Percentiles rank a stretch among this genome's conserved stretches.
phyloP scores from a whole-genome alignment of 2,113 vertebrate species.

The Sclerurus mexicanus region DNA sequence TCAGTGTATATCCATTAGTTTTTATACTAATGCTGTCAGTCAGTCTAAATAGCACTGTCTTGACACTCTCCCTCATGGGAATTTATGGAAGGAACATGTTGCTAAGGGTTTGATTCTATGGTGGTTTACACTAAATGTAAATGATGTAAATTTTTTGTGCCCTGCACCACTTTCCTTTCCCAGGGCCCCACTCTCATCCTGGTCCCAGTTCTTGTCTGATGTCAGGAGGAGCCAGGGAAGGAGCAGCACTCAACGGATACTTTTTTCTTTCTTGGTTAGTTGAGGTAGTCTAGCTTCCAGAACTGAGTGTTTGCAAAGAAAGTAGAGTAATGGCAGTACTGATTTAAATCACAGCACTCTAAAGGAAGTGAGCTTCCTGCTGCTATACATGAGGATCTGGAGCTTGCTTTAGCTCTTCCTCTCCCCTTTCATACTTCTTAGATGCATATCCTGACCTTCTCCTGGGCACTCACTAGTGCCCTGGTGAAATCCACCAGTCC shows the following conservation, averaged over 20 bases:
- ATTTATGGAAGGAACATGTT: neutral
- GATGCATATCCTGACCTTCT: neutral
- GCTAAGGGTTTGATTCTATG: neutral
- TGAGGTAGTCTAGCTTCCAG: neutral
- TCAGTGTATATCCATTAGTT: neutral
- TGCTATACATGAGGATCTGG: neutral
- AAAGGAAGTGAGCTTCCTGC: neutral
- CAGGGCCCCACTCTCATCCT: fast-evolving
- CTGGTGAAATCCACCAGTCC: neutral
- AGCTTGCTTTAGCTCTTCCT: neutral
- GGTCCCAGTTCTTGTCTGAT: neutral
- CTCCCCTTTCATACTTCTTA: neutral
- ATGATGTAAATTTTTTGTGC: neutral
- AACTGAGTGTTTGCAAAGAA: neutral
- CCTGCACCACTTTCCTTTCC: neutral
- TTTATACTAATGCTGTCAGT: neutral
- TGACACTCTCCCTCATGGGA: neutral
- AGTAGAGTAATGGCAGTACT: neutral
- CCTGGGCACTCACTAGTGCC: neutral
- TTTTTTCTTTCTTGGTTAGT: neutral
- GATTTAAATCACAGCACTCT: neutral
- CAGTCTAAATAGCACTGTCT: neutral
- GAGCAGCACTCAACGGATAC: neutral
- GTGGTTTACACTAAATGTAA: neutral
- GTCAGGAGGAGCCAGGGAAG: neutral